These are phyloP conservation scores for Augiades crinisus DNA, from an alignment of 2,888 invertebrate genomes.

Conservation along the genomic window DNA sequence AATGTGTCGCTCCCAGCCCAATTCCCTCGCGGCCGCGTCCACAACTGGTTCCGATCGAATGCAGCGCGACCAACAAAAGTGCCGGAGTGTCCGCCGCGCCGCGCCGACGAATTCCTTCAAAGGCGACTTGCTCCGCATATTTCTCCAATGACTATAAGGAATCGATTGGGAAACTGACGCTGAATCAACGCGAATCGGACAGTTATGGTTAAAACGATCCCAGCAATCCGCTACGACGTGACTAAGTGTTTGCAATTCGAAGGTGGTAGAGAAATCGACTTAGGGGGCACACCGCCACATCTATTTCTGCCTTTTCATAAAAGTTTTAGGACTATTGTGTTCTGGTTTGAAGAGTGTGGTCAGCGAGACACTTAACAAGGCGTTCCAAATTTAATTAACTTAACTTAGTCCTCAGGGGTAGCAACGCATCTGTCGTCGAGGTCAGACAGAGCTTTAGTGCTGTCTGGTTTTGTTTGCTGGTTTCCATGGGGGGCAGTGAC, in stretches of 20 bases:
- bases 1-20: slow-evolving; percentile 8
- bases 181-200: background rate
- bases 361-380: too few species aligned
- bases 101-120: slow-evolving; percentile 26
- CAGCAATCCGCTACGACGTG: background rate
- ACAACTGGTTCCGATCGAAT: slow-evolving; percentile 21
- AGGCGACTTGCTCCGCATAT: slow-evolving; percentile 31
- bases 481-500: too few species aligned
- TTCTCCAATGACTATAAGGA: slow-evolving; percentile 18
- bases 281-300: too few species aligned
- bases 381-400: too few species aligned
- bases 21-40: background rate
- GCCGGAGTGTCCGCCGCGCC: background rate
- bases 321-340: too few species aligned
- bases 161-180: slow-evolving; percentile 15
- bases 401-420: too few species aligned
- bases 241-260: slow-evolving; percentile 1
- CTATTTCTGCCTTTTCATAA: too few species aligned
- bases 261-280: too few species aligned
- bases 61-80: slow-evolving; percentile 15
- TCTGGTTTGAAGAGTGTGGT: too few species aligned
- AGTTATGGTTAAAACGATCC: slow-evolving; percentile 15
- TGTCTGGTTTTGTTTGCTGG: too few species aligned
- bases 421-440: too few species aligned
- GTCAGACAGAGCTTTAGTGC: too few species aligned